A percentile compares a stretch with the other conserved stretches of the same genome.
phyloP scores from a whole-genome alignment of 2,888 invertebrate genomes.

The Gonocerus acuteangulatus region DNA sequence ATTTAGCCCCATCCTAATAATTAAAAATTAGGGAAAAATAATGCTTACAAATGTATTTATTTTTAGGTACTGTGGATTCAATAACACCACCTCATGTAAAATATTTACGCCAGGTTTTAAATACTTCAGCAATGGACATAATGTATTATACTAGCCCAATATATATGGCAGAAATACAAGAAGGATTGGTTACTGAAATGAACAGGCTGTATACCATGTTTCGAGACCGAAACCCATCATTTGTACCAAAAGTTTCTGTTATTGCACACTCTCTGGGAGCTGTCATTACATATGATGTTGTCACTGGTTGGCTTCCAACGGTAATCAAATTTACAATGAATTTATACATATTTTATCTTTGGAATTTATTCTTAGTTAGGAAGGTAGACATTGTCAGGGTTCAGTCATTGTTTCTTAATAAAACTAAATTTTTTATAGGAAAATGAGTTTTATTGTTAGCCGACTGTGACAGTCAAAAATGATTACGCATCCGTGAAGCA shows the following conservation, averaged over 20 bases:
- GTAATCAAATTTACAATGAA: slow-evolving; percentile 29
- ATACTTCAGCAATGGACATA: slow-evolving; percentile 64
- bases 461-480: too few species aligned
- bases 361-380: too few species aligned
- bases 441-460: too few species aligned
- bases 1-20: too few species aligned
- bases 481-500: too few species aligned
- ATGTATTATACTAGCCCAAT: slow-evolving; percentile 65
- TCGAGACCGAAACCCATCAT: slow-evolving; percentile 56
- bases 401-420: too few species aligned
- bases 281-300: slow-evolving; percentile 61
- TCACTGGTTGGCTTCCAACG: slow-evolving; percentile 49
- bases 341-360: background rate
- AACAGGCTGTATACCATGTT: slow-evolving; percentile 58
- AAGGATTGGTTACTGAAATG: slow-evolving; percentile 54
- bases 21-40: too few species aligned
- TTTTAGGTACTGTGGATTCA: slow-evolving; percentile 55
- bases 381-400: too few species aligned
- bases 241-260: slow-evolving; percentile 55
- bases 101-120: slow-evolving; percentile 54
- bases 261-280: slow-evolving; percentile 63
- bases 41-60: too few species aligned
- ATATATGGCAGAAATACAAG: slow-evolving; percentile 57
- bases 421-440: too few species aligned
- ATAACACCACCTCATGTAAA: slow-evolving; percentile 59